Evolutionary conservation across 2,888 invertebrate genomes (phyloP).

Genomic region (Megastigmus dorsalis): DNA sequence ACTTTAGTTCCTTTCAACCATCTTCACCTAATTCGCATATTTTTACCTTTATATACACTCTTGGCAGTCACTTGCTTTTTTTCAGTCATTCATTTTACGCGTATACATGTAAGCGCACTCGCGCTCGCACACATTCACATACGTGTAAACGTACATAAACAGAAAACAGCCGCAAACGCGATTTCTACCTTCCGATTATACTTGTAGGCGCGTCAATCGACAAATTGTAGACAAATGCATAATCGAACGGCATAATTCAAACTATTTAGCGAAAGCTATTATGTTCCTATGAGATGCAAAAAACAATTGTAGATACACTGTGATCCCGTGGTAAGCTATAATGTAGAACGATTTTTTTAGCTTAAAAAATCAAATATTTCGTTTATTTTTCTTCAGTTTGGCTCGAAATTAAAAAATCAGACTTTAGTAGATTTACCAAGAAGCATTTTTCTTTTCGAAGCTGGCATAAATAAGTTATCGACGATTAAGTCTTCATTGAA

Average conservation of each 20-base stretch:
- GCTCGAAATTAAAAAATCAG: too few species aligned
- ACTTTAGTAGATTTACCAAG: neutral
- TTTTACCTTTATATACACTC: conserved; percentile 15
- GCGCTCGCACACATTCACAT: neutral
- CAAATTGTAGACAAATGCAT: conserved; percentile 47
- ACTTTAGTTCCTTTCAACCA: conserved; percentile 44
- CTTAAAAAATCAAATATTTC: neutral
- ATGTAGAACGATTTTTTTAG: conserved; percentile 17
- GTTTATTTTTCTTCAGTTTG: conserved; percentile 13
- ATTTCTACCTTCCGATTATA: conserved; percentile 26
- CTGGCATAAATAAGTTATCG: too few species aligned
- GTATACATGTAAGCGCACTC: neutral
- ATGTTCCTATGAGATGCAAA: conserved; percentile 53
- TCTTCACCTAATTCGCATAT: conserved; percentile 18
- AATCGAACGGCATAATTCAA: conserved; percentile 52
- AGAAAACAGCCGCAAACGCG: neutral
- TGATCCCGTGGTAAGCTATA: conserved; percentile 22
- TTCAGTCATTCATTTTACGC: conserved; percentile 25
- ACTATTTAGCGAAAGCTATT: conserved; percentile 47
- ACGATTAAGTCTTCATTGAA: neutral
- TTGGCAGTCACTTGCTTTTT: conserved; percentile 35
- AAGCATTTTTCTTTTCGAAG: too few species aligned
- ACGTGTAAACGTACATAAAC: neutral
- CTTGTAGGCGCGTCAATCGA: conserved; percentile 38
- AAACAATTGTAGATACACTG: conserved; percentile 47